A percentile compares a stretch with the other conserved stretches of the same genome.
Conservation (phyloP, 2,113 vertebrate genomes). For the Phoenicopterus ruber region DNA sequence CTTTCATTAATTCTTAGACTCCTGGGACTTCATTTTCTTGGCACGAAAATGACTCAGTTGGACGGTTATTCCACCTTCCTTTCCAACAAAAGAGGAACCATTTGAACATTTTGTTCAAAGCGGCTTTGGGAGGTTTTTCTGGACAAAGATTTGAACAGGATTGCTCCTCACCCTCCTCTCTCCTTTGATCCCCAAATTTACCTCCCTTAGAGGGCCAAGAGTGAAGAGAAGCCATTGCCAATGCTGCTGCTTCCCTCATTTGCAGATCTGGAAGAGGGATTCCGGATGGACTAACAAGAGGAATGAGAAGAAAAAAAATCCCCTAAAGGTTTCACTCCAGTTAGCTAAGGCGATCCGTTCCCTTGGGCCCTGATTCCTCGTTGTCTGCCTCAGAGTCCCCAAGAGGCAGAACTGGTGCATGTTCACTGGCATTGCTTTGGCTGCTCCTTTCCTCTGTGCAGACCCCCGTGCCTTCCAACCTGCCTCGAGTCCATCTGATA, state of each 20-base stretch:
- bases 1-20: background rate
- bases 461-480: background rate
- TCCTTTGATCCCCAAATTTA: background rate
- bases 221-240: background rate
- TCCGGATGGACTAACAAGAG: background rate
- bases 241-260: background rate
- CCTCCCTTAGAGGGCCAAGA: background rate
- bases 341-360: too few relatives aligned
- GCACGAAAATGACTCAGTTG: background rate
- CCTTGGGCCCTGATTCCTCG: background rate
- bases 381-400: background rate
- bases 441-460: background rate
- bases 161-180: background rate
- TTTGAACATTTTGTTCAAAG: too few relatives aligned
- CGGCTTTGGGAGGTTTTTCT: background rate
- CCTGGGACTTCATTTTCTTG: background rate
- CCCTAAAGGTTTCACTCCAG: background rate
- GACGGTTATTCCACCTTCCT: background rate
- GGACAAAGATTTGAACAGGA: background rate
- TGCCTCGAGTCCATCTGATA: fast-evolving
- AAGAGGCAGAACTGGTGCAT: background rate
- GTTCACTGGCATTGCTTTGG: too few relatives aligned
- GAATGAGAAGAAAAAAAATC: background rate
- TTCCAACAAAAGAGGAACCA: too few relatives aligned
- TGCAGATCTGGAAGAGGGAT: background rate